A percentile compares a stretch with the other conserved stretches of the same genome.
These are phyloP conservation scores for Drosophila crucigera DNA, from an alignment of 2,888 invertebrate genomes.

Conservation along the genomic window DNA sequence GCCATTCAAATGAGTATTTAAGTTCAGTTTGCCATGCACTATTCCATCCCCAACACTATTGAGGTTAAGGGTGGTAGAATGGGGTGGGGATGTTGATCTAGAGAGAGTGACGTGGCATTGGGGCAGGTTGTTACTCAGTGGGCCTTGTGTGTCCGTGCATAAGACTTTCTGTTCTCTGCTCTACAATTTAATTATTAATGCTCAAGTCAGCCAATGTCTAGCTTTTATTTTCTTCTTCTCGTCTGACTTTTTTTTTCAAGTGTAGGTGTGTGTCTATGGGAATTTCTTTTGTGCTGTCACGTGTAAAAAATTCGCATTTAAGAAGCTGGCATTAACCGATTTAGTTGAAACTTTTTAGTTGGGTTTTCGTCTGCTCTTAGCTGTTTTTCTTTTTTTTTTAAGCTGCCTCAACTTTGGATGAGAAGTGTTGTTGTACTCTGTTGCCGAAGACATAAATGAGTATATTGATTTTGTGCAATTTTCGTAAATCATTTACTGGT, in stretches of 20 bases:
- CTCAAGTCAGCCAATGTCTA: conserved; percentile 63
- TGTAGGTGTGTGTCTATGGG: conserved; percentile 26
- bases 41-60: conserved; percentile 46
- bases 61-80: conserved; percentile 11
- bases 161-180: conserved; percentile 54
- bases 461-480: background rate
- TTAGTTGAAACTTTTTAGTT: conserved; percentile 39
- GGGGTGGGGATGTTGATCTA: background rate
- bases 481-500: background rate
- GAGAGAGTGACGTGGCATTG: background rate
- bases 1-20: conserved; percentile 75
- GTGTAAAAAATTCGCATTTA: conserved; percentile 59
- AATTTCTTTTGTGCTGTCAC: conserved; percentile 41
- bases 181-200: conserved; percentile 77
- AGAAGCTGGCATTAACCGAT: conserved; percentile 52
- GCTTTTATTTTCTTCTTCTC: conserved; percentile 36
- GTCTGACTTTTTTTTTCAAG: conserved; percentile 38
- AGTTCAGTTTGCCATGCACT: conserved; percentile 64
- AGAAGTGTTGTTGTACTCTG: background rate
- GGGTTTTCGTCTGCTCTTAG: conserved; percentile 13
- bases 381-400: background rate
- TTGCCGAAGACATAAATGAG: background rate
- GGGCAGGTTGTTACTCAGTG: conserved; percentile 2
- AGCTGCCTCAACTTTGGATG: conserved; percentile 1
- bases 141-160: conserved; percentile 37